Evolutionary conservation across 2,888 invertebrate species (phyloP).

Genomic region (Lamproptera curius): DNA sequence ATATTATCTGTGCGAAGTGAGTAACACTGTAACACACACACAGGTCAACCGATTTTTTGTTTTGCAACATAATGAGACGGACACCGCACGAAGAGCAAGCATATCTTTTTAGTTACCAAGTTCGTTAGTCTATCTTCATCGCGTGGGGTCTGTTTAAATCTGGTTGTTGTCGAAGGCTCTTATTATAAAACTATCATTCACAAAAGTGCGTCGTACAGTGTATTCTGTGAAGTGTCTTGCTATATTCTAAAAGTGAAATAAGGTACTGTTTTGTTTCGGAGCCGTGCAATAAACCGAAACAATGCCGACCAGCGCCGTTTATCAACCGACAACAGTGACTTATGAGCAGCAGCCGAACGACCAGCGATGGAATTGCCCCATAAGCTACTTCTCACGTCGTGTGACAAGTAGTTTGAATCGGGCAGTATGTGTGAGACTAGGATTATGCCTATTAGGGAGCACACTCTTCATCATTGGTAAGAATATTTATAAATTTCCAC

Average conservation of each 20-base stretch:
- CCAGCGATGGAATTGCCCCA: slow-evolving; percentile 76
- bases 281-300: slow-evolving; percentile 36
- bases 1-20: background rate
- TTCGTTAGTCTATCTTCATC: slow-evolving; percentile 13
- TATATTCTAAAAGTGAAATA: slow-evolving; percentile 22
- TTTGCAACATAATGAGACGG: slow-evolving; percentile 6
- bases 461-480: slow-evolving; percentile 65
- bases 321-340: slow-evolving; percentile 88
- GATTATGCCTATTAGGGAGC: slow-evolving; percentile 62
- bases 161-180: background rate
- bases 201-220: slow-evolving; percentile 5
- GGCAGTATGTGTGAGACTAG: slow-evolving; percentile 60
- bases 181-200: slow-evolving; percentile 1
- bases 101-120: slow-evolving; percentile 3
- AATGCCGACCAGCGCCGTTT: slow-evolving; percentile 86
- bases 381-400: slow-evolving; percentile 74
- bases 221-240: slow-evolving; percentile 27
- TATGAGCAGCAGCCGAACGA: slow-evolving; percentile 81
- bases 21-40: background rate
- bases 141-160: slow-evolving; percentile 1
- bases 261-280: slow-evolving; percentile 9
- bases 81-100: background rate
- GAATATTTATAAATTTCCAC: too few relatives aligned
- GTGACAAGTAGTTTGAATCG: slow-evolving; percentile 70
- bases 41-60: slow-evolving; percentile 6